Percentiles rank a stretch among this genome's conserved stretches.
phyloP scores from a whole-genome alignment of 2,888 invertebrate species.

The Cataglyphis cursor region DNA sequence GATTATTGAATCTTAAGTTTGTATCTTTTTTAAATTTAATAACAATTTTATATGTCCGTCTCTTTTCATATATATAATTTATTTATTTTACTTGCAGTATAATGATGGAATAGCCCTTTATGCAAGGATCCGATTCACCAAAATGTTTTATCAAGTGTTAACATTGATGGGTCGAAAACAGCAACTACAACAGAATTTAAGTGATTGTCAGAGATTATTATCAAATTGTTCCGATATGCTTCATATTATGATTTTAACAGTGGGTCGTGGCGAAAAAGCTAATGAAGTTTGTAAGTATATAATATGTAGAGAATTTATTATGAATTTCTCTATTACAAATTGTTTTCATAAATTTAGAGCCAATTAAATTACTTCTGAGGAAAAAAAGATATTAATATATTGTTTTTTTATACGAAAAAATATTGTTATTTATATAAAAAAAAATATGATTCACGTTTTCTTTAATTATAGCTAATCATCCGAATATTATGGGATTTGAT shows the following conservation, averaged over 20 bases:
- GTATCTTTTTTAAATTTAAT: conserved; percentile 33
- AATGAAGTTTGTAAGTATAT: conserved; percentile 88
- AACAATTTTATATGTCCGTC: conserved; percentile 1
- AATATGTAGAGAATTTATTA: conserved; percentile 8
- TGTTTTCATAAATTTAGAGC: not conserved
- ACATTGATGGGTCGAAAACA: conserved; percentile 91
- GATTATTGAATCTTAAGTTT: not conserved
- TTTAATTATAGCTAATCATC: conserved; percentile 89
- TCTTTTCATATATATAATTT: not conserved
- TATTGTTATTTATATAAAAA: conserved; percentile 28
- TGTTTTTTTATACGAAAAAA: conserved; percentile 30
- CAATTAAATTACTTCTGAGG: not conserved
- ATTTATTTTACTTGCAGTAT: conserved; percentile 82
- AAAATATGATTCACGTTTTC: conserved; percentile 8
- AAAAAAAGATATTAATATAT: conserved; percentile 15
- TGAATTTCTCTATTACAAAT: conserved; percentile 1
- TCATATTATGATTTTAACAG: conserved; percentile 92
- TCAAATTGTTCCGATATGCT: conserved; percentile 94
- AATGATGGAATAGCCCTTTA: conserved; percentile 91
- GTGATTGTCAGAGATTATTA: conserved; percentile 94
- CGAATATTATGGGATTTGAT: conserved; percentile 97
- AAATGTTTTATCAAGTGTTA: conserved; percentile 94
- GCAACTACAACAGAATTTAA: conserved; percentile 89
- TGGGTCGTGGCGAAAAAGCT: conserved; percentile 92
- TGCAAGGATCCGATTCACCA: conserved; percentile 94